phyloP scores from a whole-genome alignment of 1,140 invertebrate species.

The Orchestia grillus region DNA sequence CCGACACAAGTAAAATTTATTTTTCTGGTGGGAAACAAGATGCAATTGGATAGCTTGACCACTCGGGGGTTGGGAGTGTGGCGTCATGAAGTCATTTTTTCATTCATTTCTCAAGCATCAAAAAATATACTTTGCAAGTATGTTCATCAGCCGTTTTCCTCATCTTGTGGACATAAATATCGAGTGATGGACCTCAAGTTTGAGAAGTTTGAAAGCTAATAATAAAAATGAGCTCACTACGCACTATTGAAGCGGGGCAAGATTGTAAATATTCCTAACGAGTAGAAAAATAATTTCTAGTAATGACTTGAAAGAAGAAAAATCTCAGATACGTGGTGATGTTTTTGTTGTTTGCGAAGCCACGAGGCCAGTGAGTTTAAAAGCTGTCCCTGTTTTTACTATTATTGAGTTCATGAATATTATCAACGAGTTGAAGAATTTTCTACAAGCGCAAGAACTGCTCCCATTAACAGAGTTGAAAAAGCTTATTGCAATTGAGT shows the following conservation, averaged over 20 bases:
- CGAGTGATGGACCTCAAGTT: no score
- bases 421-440: not conserved
- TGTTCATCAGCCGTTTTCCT: no score
- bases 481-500: not conserved
- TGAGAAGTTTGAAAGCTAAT: no score
- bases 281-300: no score
- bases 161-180: no score
- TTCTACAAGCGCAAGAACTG: not conserved
- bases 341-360: not conserved
- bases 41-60: no score
- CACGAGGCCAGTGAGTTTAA: not conserved
- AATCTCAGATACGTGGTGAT: not conserved
- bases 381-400: not conserved
- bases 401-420: not conserved
- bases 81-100: not conserved
- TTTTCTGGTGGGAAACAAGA: not conserved
- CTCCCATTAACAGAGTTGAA: no score
- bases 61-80: not conserved
- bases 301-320: no score
- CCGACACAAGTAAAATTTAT: not conserved
- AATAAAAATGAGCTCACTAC: no score
- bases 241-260: no score
- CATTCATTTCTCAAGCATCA: not conserved
- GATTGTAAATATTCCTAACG: no score
- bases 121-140: not conserved